Conservation (phyloP, 2,888 invertebrate genomes). For the Andrena chrysosceles region DNA sequence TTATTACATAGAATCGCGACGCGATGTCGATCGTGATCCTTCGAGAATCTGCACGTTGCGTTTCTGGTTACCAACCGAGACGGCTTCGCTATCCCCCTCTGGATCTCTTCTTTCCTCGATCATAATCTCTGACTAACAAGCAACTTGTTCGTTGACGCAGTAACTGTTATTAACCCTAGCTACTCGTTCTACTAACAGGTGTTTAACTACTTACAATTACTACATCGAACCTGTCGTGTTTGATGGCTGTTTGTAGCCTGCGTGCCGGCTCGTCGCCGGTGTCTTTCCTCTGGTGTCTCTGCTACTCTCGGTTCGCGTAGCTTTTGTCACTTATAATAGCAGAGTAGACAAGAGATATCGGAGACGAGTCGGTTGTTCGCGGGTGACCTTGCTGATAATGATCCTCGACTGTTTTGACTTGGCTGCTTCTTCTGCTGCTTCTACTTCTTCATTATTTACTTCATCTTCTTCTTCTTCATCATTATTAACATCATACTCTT, state of each 20-base stretch:
- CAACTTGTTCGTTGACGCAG: conserved; percentile 28
- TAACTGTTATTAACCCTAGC: conserved; percentile 28
- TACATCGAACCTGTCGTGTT: not conserved
- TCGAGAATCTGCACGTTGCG: too few species aligned
- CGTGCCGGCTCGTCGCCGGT: not conserved
- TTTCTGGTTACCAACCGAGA: not conserved
- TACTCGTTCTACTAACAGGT: conserved; percentile 22
- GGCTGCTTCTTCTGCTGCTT: not conserved
- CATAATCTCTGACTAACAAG: conserved; percentile 20
- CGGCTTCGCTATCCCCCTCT: conserved; percentile 12
- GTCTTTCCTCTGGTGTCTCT: not conserved
- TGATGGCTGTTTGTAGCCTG: not conserved
- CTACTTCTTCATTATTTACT: too few species aligned
- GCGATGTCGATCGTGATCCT: not conserved
- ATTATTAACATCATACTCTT: too few species aligned
- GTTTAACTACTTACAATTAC: too few species aligned
- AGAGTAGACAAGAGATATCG: too few species aligned
- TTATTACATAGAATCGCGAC: not conserved
- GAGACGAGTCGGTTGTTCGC: not conserved
- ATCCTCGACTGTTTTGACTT: not conserved
- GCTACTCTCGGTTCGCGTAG: not conserved
- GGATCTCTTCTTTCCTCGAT: conserved; percentile 3
- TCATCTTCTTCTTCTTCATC: too few species aligned
- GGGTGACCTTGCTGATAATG: not conserved
- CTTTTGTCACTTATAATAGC: not conserved